Percentiles rank a stretch among this genome's conserved stretches.
These are phyloP conservation scores for Lysandra bellargus DNA, from an alignment of 2,888 invertebrate genomes.

Conservation along the genomic window DNA sequence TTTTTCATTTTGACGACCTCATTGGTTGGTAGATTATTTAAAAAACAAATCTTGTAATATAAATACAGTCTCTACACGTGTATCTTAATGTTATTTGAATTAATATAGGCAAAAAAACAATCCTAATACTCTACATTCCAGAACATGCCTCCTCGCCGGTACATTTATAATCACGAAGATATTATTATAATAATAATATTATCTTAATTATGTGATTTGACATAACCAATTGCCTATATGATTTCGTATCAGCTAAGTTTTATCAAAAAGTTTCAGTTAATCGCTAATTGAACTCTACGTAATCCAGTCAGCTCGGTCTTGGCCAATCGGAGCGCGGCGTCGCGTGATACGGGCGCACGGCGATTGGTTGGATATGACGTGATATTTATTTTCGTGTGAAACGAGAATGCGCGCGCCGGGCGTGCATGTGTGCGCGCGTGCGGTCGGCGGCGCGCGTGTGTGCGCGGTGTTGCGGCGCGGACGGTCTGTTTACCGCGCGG, in stretches of 20 bases:
- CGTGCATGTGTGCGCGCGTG: slow-evolving; percentile 48
- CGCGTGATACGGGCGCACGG: slow-evolving; percentile 56
- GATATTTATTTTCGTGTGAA: slow-evolving; percentile 69
- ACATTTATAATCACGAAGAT: slow-evolving; percentile 30
- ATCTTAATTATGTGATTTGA: slow-evolving; percentile 48
- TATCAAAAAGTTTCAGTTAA: slow-evolving; percentile 77
- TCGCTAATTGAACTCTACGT: slow-evolving; percentile 73
- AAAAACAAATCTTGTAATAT: background rate
- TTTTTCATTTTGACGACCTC: background rate
- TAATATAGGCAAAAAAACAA: background rate
- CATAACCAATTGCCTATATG: slow-evolving; percentile 56
- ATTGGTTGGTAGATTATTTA: background rate
- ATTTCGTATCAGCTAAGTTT: slow-evolving; percentile 71
- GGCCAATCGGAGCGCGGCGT: slow-evolving; percentile 58
- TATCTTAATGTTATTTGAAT: background rate
- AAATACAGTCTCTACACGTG: background rate
- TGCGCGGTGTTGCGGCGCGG: slow-evolving; percentile 71
- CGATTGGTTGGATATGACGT: slow-evolving; percentile 66
- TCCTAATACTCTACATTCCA: slow-evolving; percentile 11
- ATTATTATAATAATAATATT: slow-evolving; percentile 39
- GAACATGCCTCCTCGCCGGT: slow-evolving; percentile 27
- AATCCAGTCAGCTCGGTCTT: slow-evolving; percentile 69
- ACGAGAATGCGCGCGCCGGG: slow-evolving; percentile 67
- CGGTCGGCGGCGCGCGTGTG: slow-evolving; percentile 56
- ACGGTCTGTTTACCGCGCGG: slow-evolving; percentile 80